These are phyloP conservation scores for Mycalesis mineus DNA, from an alignment of 2,888 invertebrate genomes.

Conservation along the genomic window DNA sequence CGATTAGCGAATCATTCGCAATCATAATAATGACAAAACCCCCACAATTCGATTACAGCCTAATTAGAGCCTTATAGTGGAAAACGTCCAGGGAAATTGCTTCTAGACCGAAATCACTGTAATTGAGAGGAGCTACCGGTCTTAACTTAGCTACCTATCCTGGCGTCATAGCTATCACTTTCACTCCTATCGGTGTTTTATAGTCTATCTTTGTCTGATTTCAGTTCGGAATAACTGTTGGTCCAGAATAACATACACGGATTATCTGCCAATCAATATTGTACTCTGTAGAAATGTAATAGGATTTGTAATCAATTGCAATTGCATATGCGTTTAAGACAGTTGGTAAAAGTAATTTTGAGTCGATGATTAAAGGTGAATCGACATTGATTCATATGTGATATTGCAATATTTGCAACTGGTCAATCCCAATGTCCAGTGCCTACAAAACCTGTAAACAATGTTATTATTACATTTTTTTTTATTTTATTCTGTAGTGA, in stretches of 20 bases:
- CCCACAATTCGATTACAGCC: slow-evolving; percentile 69
- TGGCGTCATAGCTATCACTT: slow-evolving; percentile 56
- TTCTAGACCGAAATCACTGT: slow-evolving; percentile 54
- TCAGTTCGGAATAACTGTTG: slow-evolving; percentile 20
- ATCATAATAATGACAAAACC: slow-evolving; percentile 66
- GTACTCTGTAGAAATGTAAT: background rate
- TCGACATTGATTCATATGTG: slow-evolving; percentile 17
- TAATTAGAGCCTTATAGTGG: slow-evolving; percentile 64
- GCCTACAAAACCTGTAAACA: no score
- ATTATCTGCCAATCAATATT: slow-evolving; percentile 5
- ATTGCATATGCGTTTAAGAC: slow-evolving; percentile 6
- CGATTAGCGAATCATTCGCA: slow-evolving; percentile 55
- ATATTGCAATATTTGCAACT: background rate
- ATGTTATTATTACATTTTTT: no score
- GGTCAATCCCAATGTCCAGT: no score
- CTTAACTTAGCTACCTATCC: slow-evolving; percentile 46
- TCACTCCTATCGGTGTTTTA: slow-evolving; percentile 36
- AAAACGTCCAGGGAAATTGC: slow-evolving; percentile 63
- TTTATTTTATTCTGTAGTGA: no score
- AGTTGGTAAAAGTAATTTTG: slow-evolving; percentile 29
- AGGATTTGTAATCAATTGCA: slow-evolving; percentile 10
- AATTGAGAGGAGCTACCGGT: slow-evolving; percentile 69
- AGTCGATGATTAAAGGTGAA: slow-evolving; percentile 33
- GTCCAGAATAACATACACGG: slow-evolving; percentile 15
- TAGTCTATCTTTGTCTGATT: slow-evolving; percentile 42